A percentile compares a stretch with the other conserved stretches of the same genome.
phyloP scores from a whole-genome alignment of 64 coral and sea anemone genomes.

The Catalaphyllia jardinei region DNA sequence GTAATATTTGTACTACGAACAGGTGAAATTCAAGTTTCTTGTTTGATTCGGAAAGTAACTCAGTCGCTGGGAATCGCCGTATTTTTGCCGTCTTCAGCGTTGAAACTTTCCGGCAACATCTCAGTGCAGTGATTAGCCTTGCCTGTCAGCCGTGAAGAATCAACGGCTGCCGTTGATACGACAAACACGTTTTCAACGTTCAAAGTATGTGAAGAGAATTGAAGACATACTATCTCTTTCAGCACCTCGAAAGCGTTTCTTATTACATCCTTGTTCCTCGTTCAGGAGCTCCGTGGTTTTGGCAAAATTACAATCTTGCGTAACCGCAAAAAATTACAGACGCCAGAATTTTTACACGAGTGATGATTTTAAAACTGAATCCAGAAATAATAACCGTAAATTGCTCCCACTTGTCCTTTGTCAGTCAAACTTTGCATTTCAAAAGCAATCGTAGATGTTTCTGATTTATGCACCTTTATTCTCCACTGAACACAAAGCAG shows the following conservation, averaged over 20 bases:
- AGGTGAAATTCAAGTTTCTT: slow-evolving; percentile 19
- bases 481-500: background rate
- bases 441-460: background rate
- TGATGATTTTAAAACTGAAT: background rate
- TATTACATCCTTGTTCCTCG: background rate
- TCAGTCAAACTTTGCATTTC: background rate
- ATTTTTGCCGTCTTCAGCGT: background rate
- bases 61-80: background rate
- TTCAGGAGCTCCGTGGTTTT: background rate
- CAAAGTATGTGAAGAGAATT: background rate
- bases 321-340: background rate
- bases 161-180: background rate
- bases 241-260: background rate
- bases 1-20: background rate
- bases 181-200: background rate
- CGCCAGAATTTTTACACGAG: background rate
- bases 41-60: background rate
- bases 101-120: background rate
- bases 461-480: background rate
- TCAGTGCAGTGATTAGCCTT: background rate
- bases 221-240: background rate
- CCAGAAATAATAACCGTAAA: background rate
- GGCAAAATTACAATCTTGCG: background rate
- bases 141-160: background rate
- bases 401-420: background rate